Evolutionary conservation across 2,888 invertebrate genomes (phyloP), one percentile per base, ranked within the genome.

Genomic region (Drosophila paramelanica): DNA sequence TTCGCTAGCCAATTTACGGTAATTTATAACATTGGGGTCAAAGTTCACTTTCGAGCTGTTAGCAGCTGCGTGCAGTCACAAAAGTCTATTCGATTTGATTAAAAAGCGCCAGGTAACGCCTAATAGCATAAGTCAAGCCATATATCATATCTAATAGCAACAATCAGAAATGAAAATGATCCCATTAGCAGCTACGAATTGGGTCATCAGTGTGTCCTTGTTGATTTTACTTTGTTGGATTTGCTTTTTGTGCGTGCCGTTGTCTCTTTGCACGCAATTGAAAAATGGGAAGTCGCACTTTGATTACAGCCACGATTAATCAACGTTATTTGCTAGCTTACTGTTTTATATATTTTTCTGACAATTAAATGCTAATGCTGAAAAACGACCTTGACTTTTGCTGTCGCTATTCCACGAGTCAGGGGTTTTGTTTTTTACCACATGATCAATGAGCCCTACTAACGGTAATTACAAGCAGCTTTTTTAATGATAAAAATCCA

Each of bases 261-360:
- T 73, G 57, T 38, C 51, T 51, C 20, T 31, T 47, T 43, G 65
- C 65, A 55, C 55, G 55, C 66, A 55, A 55, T 39, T 78, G 71
- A 67, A 61, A 75, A 71, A 74, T 58, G 52, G 41, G 31, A 53
- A 41, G 46, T 49, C 46, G 45, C 53, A 51, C 51, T 60, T 74
- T 77, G 77, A 74, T 79, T 82, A 77, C 68, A 57, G 59, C 56
- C 46, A 58, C 83, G 73, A 88, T 83, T 86, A 79, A 88, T 88
- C 88, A 86, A 71, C 49, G 58, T 58, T 51, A 43, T 69, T 62
- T 64, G 55, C 36, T 38, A 42, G 41, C 8, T 42, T 42, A 45
- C 7, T 49, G 60, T 57, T 38, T 38, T 20, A n/a, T 11, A 45
- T 25, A 20, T 39, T 39, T 36, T 23, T 25, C 6, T 10, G 46